Conservation (phyloP, 2,797 vertebrate genomes). For the Epinephelus malabaricus region DNA sequence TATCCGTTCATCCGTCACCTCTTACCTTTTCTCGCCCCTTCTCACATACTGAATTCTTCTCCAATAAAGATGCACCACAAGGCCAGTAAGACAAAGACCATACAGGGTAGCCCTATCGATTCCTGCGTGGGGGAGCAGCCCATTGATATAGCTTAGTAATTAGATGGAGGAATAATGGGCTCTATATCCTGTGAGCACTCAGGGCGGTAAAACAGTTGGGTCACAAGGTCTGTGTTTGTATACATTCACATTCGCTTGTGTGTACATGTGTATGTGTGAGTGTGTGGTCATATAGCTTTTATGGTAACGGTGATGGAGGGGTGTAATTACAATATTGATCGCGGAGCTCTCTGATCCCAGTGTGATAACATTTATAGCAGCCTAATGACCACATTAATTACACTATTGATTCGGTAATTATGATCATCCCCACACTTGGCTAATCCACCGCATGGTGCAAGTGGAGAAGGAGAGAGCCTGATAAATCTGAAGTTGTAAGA, state of each 20-base stretch:
- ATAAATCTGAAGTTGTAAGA: conserved; percentile 32
- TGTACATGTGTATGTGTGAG: conserved; percentile 12
- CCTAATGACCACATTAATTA: conserved; percentile 84
- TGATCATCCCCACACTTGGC: conserved; percentile 69
- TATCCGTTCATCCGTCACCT: conserved; percentile 50
- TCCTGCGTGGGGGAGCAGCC: conserved; percentile 47
- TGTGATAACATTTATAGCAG: conserved; percentile 81
- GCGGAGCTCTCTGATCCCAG: conserved; percentile 61
- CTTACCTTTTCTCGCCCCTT: conserved; percentile 20
- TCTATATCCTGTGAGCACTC: conserved; percentile 52
- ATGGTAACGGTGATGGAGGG: conserved; percentile 59
- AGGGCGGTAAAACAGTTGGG: conserved; percentile 45
- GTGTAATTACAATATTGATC: conserved; percentile 84
- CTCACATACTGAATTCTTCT: conserved; percentile 10
- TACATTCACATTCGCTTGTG: conserved; percentile 14
- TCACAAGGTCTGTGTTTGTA: conserved; percentile 35
- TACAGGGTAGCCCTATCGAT: conserved; percentile 67
- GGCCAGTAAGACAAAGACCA: conserved; percentile 60
- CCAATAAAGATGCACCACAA: conserved; percentile 64
- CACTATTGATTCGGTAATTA: conserved; percentile 83
- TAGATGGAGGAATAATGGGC: conserved; percentile 73
- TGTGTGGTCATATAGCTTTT: conserved; percentile 63
- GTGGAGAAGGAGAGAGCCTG: background rate
- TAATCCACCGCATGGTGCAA: conserved; percentile 54
- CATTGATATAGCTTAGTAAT: conserved; percentile 71